Conservation (phyloP, 1,140 invertebrate species). For the Himalopsyche phryganea region DNA sequence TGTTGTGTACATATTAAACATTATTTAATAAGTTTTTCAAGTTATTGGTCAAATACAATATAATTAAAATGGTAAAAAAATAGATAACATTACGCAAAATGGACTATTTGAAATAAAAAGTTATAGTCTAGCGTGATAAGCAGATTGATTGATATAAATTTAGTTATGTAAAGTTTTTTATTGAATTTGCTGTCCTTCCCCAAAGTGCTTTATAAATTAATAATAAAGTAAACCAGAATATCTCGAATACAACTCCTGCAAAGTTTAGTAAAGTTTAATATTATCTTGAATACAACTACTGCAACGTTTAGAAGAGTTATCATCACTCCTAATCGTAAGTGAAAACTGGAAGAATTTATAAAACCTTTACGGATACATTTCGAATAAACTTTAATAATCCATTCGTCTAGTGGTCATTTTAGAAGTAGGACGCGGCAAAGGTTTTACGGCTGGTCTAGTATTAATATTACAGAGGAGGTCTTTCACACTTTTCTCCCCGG, state of each 20-base stretch:
- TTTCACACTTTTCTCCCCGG: no score
- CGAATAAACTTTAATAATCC: no score
- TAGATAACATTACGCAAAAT: conserved; percentile 9
- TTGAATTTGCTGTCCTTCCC: conserved; percentile 58
- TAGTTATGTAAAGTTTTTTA: conserved; percentile 54
- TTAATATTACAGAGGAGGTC: no score
- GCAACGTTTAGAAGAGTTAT: no score
- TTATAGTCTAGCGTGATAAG: conserved; percentile 16
- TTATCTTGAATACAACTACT: no score
- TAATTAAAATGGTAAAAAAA: conserved; percentile 16
- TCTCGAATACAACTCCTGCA: conserved; percentile 2
- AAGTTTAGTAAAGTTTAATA: neutral
- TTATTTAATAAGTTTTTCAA: conserved; percentile 16
- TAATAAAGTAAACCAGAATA: conserved; percentile 36
- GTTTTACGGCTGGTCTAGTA: no score
- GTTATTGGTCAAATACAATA: conserved; percentile 8
- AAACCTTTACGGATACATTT: no score
- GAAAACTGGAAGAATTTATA: no score
- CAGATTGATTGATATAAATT: conserved; percentile 22
- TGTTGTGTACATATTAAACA: conserved; percentile 23
- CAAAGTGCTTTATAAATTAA: conserved; percentile 57
- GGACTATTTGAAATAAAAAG: conserved; percentile 15
- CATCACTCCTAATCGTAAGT: no score
- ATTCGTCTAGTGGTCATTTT: no score
- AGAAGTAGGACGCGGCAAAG: no score